A percentile compares a stretch with the other conserved stretches of the same genome.
Evolutionary conservation across 2,113 vertebrate species (phyloP).

Genomic region (Serilophus lunatus): DNA sequence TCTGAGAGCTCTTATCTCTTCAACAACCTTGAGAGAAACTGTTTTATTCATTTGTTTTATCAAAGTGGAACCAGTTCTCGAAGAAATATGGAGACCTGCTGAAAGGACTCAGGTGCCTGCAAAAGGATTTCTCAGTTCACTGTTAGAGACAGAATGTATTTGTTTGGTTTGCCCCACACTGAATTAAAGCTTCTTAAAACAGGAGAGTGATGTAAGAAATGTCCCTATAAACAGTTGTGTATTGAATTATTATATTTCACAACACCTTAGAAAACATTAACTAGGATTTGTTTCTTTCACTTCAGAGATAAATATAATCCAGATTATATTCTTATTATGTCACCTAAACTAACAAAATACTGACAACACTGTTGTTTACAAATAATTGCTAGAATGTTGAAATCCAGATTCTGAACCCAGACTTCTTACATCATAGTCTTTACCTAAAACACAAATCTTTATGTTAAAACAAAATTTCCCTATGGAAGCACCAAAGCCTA

Average conservation of each 20-base stretch:
- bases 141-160: not conserved
- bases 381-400: not conserved
- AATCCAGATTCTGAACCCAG: not conserved
- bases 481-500: accelerated
- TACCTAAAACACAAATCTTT: not conserved
- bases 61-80: not conserved
- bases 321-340: not conserved
- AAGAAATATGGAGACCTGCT: not conserved
- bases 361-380: not conserved
- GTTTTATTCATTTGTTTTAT: not conserved
- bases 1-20: not conserved
- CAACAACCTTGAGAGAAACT: not conserved
- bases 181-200: not conserved
- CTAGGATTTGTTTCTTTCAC: not conserved
- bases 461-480: not conserved
- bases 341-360: not conserved
- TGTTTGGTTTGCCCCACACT: accelerated
- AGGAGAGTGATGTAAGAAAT: not conserved
- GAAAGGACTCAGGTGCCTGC: not conserved
- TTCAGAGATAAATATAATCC: not conserved
- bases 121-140: not conserved
- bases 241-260: not conserved
- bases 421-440: not conserved
- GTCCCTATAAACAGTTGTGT: not conserved
- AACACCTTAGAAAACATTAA: not conserved